phyloP scores from a whole-genome alignment of 2,888 invertebrate genomes.

The Tenthredo scrophulariae region DNA sequence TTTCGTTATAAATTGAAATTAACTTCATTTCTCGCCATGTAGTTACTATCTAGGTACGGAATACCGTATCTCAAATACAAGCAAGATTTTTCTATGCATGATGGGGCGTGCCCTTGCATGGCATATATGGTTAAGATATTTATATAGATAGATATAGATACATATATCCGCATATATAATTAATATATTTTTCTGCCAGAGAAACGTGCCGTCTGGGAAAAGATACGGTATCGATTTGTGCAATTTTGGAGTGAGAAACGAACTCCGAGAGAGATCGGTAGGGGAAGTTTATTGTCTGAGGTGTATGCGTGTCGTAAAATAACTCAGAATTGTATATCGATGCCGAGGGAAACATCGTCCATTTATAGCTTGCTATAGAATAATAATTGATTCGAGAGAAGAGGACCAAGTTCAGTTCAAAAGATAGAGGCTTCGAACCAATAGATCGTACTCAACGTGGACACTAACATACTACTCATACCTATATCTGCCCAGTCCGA shows the following conservation, averaged over 20 bases:
- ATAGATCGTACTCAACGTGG: background rate
- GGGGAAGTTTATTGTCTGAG: background rate
- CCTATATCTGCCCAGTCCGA: background rate
- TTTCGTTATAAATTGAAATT: background rate
- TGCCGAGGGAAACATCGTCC: background rate
- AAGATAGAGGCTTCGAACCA: background rate
- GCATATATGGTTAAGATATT: no score
- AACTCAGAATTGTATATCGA: slow-evolving; percentile 10
- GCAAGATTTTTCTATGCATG: background rate
- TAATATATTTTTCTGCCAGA: background rate
- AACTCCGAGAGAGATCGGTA: background rate
- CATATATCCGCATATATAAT: no score
- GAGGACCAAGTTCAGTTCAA: background rate
- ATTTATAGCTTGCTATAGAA: background rate
- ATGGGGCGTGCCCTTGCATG: background rate
- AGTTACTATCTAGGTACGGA: background rate
- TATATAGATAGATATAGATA: no score
- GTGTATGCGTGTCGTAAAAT: background rate
- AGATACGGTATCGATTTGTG: background rate
- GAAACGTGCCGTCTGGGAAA: background rate
- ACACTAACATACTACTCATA: background rate
- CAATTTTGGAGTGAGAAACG: background rate
- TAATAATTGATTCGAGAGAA: background rate
- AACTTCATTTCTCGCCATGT: background rate
- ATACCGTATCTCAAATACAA: background rate